Percentiles rank a stretch among this genome's conserved stretches.
phyloP scores from a whole-genome alignment of 1,140 invertebrate genomes.

The Drosophila truncata region DNA sequence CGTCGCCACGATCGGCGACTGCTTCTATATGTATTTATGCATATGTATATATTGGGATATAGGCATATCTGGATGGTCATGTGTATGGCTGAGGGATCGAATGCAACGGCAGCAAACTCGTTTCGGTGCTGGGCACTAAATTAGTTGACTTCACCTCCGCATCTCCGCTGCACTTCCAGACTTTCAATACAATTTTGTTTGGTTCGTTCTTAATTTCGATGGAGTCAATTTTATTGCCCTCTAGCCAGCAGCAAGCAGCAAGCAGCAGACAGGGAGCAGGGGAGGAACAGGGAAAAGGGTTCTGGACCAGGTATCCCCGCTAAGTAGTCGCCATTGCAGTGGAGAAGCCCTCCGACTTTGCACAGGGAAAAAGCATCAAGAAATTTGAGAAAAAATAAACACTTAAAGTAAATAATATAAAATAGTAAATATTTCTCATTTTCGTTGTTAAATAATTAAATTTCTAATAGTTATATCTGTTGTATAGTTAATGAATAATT shows the following conservation, averaged over 20 bases:
- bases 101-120: constrained; percentile 57
- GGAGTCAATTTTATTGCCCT: constrained; percentile 79
- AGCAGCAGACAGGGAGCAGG: not conserved
- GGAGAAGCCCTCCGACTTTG: not conserved
- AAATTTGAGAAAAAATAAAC: not conserved
- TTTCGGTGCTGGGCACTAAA: constrained; percentile 77
- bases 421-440: not conserved
- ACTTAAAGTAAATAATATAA: too few relatives aligned
- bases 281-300: not conserved
- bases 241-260: constrained; percentile 3
- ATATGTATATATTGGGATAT: constrained; percentile 32
- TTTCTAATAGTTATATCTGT: not conserved
- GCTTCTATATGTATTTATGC: constrained; percentile 47
- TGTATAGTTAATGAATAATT: not conserved
- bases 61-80: constrained; percentile 10
- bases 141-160: constrained; percentile 62
- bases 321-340: constrained; percentile 46
- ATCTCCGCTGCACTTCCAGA: constrained; percentile 43
- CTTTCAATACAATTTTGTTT: constrained; percentile 76
- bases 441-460: not conserved
- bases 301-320: constrained; percentile 66
- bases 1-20: constrained; percentile 19
- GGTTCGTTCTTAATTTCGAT: constrained; percentile 80
- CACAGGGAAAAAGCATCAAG: not conserved
- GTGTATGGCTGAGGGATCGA: constrained; percentile 2